Base-by-base conservation (phyloP, 2,113 vertebrate genomes). In the Nothobranchius furzeri region DNA sequence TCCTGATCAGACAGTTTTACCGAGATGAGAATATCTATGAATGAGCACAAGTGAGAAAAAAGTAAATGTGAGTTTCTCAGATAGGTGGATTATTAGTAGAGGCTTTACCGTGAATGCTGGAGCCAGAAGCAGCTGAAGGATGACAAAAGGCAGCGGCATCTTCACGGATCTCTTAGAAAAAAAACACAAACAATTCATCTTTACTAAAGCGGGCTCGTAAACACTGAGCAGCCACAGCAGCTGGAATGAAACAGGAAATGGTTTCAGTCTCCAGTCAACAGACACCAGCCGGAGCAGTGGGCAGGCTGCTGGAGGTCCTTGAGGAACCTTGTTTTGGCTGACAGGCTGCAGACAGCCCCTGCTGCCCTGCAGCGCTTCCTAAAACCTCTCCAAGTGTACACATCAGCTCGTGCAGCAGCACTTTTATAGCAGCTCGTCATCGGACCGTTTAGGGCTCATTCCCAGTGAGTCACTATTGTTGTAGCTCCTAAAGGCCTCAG, bases 81-180 rank as follows among this genome's bases (percentile, higher is more conserved):
- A 4, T 46, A 2, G 4, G 12, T 47, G 3, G 4, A 14, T 8
- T 7, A 30, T 3, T 50, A 2, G 14, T 7, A 20, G 65, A 55
- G 11, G 52, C 51, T 80, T 92, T 86, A 94, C 93, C 87, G 14
- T 76, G 51, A 92, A 51, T 0, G 69, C 90, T 13, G 90, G 89
- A 68, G 74, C 75, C 68, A 91, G n/a, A 30, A 93, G 47, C 78
- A 93, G 84, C 79, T 92, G 93, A 2, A 93, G 63, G 64, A 81
- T 75, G 1, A 73, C 70, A 83, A 91, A 63, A 52, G 45, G 37
- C 76, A 90, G 73, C 51, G 91, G 75, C 80, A 82, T 88, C 64
- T 61, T 90, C 81, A 60, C 79, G 10, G 50, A 78, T 40, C 30
- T 49, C 81, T 81, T 52, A 12, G 46, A 45, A 9, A 50, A 14